Percentiles rank a stretch among this genome's conserved stretches.
Evolutionary conservation across 1,140 invertebrate species (phyloP).

Genomic region (Trypoxylus dichotomus): DNA sequence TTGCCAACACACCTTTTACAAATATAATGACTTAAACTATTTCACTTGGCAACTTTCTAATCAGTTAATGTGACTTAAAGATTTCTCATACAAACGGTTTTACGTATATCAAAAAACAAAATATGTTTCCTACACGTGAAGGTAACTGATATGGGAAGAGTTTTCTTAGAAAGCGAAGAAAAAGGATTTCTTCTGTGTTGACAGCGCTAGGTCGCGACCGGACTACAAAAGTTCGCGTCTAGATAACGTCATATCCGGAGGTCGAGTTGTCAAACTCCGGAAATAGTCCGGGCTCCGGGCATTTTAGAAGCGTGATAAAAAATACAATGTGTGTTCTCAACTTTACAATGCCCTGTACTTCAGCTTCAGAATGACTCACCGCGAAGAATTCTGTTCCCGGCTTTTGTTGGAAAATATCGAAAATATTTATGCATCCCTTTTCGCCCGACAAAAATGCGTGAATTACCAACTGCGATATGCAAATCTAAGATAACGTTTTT

Average conservation of each 20-base stretch:
- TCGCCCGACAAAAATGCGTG: background rate
- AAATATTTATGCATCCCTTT: constrained; percentile 9
- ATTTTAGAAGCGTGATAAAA: constrained; percentile 48
- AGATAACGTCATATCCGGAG: constrained; percentile 53
- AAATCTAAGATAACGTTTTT: background rate
- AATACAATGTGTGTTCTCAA: constrained; percentile 42
- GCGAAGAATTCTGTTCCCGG: constrained; percentile 1
- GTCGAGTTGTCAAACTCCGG: constrained; percentile 52
- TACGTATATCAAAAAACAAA: constrained; percentile 27
- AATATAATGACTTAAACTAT: no score
- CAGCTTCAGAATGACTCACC: constrained; percentile 19
- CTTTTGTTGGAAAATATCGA: constrained; percentile 7
- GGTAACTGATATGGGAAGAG: constrained; percentile 28
- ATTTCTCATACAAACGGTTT: background rate
- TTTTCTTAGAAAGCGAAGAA: constrained; percentile 26
- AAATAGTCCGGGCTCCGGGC: constrained; percentile 50
- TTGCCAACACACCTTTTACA: no score
- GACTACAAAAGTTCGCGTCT: constrained; percentile 41
- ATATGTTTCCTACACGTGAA: constrained; percentile 6
- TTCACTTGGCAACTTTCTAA: background rate
- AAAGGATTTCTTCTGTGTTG: constrained; percentile 28
- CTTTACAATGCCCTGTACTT: constrained; percentile 29
- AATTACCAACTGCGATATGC: background rate
- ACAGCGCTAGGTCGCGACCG: constrained; percentile 38
- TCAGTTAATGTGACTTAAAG: background rate